phyloP scores from a whole-genome alignment of 2,888 invertebrate genomes.

The Dicranocentrus wangi region DNA sequence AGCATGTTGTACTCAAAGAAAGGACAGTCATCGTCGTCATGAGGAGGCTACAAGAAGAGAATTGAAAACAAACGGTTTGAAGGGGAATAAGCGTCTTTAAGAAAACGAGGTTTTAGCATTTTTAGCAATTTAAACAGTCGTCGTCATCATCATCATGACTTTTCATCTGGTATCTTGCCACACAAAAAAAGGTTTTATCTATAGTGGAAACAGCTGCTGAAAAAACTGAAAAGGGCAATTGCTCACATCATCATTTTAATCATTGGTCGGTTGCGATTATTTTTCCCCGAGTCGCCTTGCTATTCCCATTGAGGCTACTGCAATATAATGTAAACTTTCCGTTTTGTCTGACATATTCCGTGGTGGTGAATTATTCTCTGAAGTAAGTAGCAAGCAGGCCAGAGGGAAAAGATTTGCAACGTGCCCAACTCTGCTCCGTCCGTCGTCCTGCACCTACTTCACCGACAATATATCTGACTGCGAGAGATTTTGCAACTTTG shows the following conservation, averaged over 20 bases:
- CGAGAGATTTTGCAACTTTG: too few relatives aligned
- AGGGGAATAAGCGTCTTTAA: background rate
- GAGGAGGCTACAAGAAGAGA: background rate
- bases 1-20: background rate
- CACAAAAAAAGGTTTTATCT: background rate
- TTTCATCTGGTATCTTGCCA: constrained; percentile 7
- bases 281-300: background rate
- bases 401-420: too few relatives aligned
- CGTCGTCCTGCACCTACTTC: too few relatives aligned
- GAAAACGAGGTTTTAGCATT: constrained; percentile 27
- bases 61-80: background rate
- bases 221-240: constrained; percentile 5
- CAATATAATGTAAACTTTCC: background rate
- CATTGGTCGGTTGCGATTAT: background rate
- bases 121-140: constrained; percentile 45
- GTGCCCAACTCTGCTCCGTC: too few relatives aligned
- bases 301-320: background rate
- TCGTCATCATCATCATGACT: constrained; percentile 36
- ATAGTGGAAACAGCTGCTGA: constrained; percentile 21
- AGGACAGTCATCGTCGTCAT: constrained; percentile 11
- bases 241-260: constrained; percentile 7
- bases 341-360: background rate
- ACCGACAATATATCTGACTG: too few relatives aligned
- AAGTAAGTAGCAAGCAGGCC: too few relatives aligned
- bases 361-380: too few relatives aligned